Evolutionary conservation across 2,113 vertebrate species (phyloP).

Genomic region (Cheirogaleus medius): DNA sequence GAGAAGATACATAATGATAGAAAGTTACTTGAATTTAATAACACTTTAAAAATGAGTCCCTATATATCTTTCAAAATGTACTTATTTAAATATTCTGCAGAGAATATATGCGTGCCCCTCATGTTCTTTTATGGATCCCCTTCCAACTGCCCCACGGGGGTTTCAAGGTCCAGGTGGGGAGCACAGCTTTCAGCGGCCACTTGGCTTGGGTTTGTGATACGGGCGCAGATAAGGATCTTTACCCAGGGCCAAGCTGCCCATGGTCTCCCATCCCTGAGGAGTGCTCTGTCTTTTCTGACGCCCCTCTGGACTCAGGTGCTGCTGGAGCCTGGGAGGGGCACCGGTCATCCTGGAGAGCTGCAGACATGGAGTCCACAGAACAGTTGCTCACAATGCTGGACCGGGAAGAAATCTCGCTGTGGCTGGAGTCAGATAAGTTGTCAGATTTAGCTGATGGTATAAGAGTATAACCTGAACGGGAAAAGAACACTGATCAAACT

Average conservation of each 20-base stretch:
- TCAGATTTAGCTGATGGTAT: constrained; percentile 89
- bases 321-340: constrained; percentile 79
- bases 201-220: not conserved
- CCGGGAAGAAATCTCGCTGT: constrained; percentile 96
- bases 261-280: constrained; percentile 82
- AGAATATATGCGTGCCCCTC: not conserved
- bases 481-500: constrained; percentile 53
- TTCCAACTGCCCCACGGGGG: not conserved
- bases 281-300: constrained; percentile 78
- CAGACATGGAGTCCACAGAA: constrained; percentile 93
- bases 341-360: constrained; percentile 87
- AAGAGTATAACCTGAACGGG: constrained; percentile 87
- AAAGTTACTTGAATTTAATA: not conserved
- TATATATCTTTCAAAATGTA: not conserved
- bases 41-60: not conserved
- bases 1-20: not conserved
- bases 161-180: not conserved
- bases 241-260: constrained; percentile 90
- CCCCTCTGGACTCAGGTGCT: constrained; percentile 77
- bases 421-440: constrained; percentile 95
- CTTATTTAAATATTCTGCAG: not conserved
- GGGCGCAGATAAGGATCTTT: constrained; percentile 44
- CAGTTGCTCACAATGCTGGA: constrained; percentile 95
- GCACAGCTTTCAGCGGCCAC: not conserved
- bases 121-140: not conserved